phyloP scores from a whole-genome alignment of 2,113 vertebrate genomes.

The Hydropotes inermis region DNA sequence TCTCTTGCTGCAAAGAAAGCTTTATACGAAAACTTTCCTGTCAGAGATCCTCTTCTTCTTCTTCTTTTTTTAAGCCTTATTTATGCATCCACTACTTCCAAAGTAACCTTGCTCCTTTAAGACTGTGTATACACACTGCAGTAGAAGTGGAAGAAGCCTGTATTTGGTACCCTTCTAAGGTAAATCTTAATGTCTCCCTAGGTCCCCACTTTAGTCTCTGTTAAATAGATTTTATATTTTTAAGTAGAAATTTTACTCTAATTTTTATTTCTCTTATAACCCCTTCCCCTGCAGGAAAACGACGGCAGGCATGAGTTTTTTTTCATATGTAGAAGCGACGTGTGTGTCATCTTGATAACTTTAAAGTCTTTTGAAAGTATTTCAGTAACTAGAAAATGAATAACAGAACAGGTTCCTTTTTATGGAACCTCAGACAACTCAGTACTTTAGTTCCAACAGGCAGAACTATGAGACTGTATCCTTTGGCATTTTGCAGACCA shows the following conservation, averaged over 20 bases:
- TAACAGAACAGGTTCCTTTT: slow-evolving; percentile 69
- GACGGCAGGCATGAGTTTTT: neutral
- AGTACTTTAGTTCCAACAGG: neutral
- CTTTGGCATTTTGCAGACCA: slow-evolving; percentile 36
- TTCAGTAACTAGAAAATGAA: slow-evolving; percentile 72
- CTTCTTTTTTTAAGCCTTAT: neutral
- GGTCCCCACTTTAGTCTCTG: neutral
- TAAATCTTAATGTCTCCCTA: neutral
- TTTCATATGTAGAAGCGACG: slow-evolving; percentile 4
- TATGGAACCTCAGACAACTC: slow-evolving; percentile 64
- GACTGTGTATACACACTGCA: neutral
- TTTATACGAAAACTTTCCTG: neutral
- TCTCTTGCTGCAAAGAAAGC: neutral
- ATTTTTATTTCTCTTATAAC: neutral
- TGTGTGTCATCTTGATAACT: neutral
- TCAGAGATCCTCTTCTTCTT: neutral
- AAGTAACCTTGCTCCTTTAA: neutral
- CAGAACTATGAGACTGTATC: slow-evolving; percentile 1
- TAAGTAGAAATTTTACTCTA: neutral
- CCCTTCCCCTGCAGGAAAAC: slow-evolving; percentile 55
- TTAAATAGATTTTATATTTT: neutral
- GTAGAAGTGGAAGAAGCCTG: neutral
- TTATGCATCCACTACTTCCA: neutral
- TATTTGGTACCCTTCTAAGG: neutral
- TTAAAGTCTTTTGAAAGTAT: slow-evolving; percentile 16